Evolutionary conservation across 2,888 invertebrate species (phyloP), one percentile per base, ranked within the genome.

Genomic region (Megastigmus dorsalis): DNA sequence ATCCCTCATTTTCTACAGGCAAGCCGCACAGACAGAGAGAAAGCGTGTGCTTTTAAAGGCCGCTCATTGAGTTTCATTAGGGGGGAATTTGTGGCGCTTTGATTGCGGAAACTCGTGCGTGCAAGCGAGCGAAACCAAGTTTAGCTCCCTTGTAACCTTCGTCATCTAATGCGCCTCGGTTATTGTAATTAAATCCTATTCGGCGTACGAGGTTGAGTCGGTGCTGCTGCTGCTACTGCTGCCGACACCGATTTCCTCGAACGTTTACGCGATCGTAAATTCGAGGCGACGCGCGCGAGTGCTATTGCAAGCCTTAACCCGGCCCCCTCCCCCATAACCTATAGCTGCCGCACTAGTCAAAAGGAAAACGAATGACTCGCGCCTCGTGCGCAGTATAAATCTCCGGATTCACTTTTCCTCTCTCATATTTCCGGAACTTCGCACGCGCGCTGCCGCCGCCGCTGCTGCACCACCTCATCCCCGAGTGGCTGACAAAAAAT

Each of bases 211-310:
- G 36, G 2, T n/a, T n/a, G 52, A 28, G 28, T 30, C 1, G 13
- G 13, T 3, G 23, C 30, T 3, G 13, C 33, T 23, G 55, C 23
- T 23, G 54, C 15, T 7, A 33, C 10, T n/a, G 28, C 9, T 33
- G 33, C 54, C 54, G 30, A n/a, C n/a, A n/a, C n/a, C n/a, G n/a
- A n/a, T n/a, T 59, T 30, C 43, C 13, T 15, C 43, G 18, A 6
- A 23, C 55, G 55, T 54, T 33, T 26, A 3, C 15, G 54, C 54
- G 54, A 63, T 72, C 72, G 59, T 72, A 66, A 66, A 72, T 72
- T 52, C 52, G 57, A 65, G 10, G 33, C 41, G 70, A 10, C 23
- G 26, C 50, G 41, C 36, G 10, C n/a, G 9, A n/a, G n/a, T n/a
- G n/a, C n/a, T n/a, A n/a, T n/a, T n/a, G n/a, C n/a, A n/a, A n/a